Conservation (phyloP, 2,797 vertebrate species). For the Hephaestus fuliginosus region DNA sequence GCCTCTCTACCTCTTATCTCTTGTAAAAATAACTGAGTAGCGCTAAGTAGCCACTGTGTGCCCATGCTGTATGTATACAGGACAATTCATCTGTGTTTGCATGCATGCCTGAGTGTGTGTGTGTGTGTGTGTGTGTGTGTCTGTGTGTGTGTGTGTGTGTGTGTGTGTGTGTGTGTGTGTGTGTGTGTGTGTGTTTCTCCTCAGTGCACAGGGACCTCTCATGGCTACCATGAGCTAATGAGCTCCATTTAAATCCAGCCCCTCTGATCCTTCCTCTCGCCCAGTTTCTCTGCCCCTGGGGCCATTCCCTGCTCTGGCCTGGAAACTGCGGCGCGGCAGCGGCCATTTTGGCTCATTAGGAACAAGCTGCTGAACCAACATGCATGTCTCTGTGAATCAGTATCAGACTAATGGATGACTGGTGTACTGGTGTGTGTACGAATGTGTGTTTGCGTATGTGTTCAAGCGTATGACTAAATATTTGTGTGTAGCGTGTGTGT, state of each 20-base stretch:
- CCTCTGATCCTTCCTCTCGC: constrained; percentile 79
- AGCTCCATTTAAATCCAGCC: constrained; percentile 84
- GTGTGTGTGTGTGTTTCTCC: constrained; percentile 54
- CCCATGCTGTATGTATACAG: constrained; percentile 25
- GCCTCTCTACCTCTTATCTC: constrained; percentile 9
- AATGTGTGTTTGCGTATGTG: constrained; percentile 54
- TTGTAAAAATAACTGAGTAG: constrained; percentile 22
- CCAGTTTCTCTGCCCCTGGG: constrained; percentile 81
- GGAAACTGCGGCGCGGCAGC: constrained; percentile 73
- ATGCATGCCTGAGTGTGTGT: constrained; percentile 32
- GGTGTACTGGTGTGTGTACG: constrained; percentile 60
- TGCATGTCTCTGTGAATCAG: constrained; percentile 73
- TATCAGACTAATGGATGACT: constrained; percentile 74
- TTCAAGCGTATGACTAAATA: constrained; percentile 64
- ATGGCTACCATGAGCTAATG: constrained; percentile 80
- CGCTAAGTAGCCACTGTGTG: neutral
- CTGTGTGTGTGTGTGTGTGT: constrained; percentile 43
- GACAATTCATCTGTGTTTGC: constrained; percentile 49
- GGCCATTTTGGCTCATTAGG: constrained; percentile 84
- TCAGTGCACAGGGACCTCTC: constrained; percentile 77
- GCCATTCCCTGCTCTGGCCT: constrained; percentile 76
- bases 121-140: constrained; percentile 45
- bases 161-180: constrained; percentile 35
- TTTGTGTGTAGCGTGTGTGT: constrained; percentile 39
- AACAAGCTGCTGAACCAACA: constrained; percentile 76